Evolutionary conservation across 2,113 vertebrate genomes (phyloP), one percentile per base, ranked within the genome.

Genomic region (Myrmecophaga tridactyla): DNA sequence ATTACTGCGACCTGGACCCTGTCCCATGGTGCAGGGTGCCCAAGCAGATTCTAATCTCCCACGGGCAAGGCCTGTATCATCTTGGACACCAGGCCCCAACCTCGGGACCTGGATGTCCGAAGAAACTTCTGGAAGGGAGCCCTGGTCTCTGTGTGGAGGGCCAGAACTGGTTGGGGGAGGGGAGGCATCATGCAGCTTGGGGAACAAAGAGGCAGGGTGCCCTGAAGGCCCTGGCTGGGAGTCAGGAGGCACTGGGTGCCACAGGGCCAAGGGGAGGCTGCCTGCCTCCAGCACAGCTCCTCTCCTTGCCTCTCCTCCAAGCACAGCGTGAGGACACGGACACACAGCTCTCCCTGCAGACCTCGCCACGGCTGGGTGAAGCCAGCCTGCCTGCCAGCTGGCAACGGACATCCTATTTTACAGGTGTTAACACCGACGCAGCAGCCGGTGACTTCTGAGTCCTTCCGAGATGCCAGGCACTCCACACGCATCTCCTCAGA

Each of bases 101-200:
- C 56, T 89, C 80, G 41, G 76, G 63, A 60, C 58, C 63, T 58
- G 14, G 41, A 70, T 46, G n/a, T 46, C 82, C 77, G 82, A 78
- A 94, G 86, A 89, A 94, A 77, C 56, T 89, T 97, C 89, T 93
- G 39, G 86, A 94, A 95, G 63, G 43, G 20, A 88, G 62, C 17
- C 67, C 75, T 56, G 36, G 34, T 56, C 36, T 53, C 65, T 48
- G 60, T 5, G 23, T 6, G 20, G 36, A 80, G 23, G 73, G 65
- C 31, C 29, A 89, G 53, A 29, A 27, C 60, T 63, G 23, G 21
- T 41, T 53, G 73, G 31, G 43, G 58, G 21, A 63, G 58, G 14
- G 34, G 69, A 23, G 51, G 9, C 41, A 9, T 82, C 10, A 4
- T 2, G 41, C 8, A 27, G 41, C 6, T 7, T 6, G 17, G 41